Conservation (phyloP, 2,888 invertebrate genomes). For the Dicranocentrus wangi region DNA sequence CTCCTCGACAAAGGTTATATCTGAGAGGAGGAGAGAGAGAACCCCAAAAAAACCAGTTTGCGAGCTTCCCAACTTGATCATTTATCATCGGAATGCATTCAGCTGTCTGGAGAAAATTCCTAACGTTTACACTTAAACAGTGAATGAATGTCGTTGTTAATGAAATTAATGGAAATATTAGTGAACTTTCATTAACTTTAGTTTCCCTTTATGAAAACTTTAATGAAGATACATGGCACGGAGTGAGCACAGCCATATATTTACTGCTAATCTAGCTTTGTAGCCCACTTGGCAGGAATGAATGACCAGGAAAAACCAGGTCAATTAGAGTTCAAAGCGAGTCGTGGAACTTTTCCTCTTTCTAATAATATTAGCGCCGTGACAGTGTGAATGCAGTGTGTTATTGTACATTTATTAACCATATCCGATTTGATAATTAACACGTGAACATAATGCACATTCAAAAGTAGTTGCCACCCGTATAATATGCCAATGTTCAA, state of each 20-base stretch:
- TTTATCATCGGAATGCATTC: slow-evolving; percentile 29
- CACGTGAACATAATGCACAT: too few relatives aligned
- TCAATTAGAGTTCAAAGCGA: slow-evolving; percentile 41
- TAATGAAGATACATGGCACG: slow-evolving; percentile 29
- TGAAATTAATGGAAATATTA: slow-evolving; percentile 52
- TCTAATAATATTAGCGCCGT: slow-evolving; percentile 6
- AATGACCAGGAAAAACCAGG: neutral
- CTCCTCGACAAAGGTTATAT: neutral
- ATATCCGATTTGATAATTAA: too few relatives aligned
- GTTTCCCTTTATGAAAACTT: slow-evolving; percentile 15
- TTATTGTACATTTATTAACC: too few relatives aligned
- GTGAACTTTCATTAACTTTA: slow-evolving; percentile 37
- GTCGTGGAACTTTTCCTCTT: neutral
- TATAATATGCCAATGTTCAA: too few relatives aligned
- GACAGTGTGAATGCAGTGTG: too few relatives aligned
- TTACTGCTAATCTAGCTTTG: too few relatives aligned
- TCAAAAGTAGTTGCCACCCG: too few relatives aligned
- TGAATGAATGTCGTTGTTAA: slow-evolving; percentile 5
- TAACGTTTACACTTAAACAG: neutral
- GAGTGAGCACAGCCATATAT: neutral
- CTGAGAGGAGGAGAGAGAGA: neutral
- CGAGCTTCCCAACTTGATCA: neutral
- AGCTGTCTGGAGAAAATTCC: slow-evolving; percentile 22
- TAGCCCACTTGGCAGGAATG: neutral
- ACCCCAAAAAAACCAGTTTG: slow-evolving; percentile 15